Evolutionary conservation across 2,888 invertebrate species (phyloP), one percentile per base, ranked within the genome.

Genomic region (Erebia aethiops): DNA sequence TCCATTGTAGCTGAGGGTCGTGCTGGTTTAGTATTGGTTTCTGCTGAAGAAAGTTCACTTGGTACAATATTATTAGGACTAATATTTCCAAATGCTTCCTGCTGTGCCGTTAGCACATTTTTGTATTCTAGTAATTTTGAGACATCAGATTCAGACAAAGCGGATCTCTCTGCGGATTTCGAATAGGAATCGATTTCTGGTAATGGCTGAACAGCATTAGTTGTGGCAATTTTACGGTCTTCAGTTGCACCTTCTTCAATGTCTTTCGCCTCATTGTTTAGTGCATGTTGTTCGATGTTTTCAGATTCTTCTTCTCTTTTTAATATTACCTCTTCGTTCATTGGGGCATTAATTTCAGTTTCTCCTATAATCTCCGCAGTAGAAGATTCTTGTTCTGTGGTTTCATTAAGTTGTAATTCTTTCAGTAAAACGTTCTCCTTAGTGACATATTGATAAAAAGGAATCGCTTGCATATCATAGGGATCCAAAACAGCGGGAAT

Each of bases 391-490:
- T 43, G 61, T 43, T 7, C 16, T 13, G 66, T 52, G 13, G 64
- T 46, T 18, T 63, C 35, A 62, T 71, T 69, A 16, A 63, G 14
- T 58, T 70, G 62, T 14, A 66, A 49, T 51, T 74, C 65, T 49
- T 72, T 68, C 11, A 70, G 60, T 41, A 49, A 14, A 51, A 72
- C 63, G 7, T 69, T 70, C 46, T 71, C 72, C 64, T 74, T 74
- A 46, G 51, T 72, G 18, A 56, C 63, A 60, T 71, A 74, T 52
- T 72, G 71, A 57, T 72, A 72, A 64, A 71, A 74, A 13, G 74
- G 74, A 21, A 71, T 67, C 0, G 69, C 72, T 51, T 66, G 74
- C n/a, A 66, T 60, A 1, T 71, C 71, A 21, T 72, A 74, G 11
- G 74, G 74, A 18, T 62, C 69, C 21, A 74, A 51, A 21, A 69